Base-by-base conservation (phyloP, 2,113 vertebrate species). In the Progne subis region DNA sequence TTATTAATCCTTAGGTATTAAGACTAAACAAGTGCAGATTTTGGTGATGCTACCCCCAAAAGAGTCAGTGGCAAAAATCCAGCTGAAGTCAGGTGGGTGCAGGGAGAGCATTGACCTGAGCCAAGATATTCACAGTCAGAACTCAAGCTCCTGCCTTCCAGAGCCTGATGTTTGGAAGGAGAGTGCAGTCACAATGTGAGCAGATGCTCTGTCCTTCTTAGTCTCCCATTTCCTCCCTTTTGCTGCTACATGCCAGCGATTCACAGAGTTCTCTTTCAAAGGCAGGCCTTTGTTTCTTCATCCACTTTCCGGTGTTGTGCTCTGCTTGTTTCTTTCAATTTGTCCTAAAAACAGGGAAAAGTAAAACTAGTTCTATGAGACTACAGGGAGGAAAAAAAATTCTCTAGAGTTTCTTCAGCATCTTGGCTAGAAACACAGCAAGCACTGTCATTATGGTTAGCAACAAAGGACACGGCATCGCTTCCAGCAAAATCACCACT, bases 231-330 rank as follows among this genome's bases (percentile, higher is more conserved):
- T 96, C 90, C 88, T 86, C 82, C 52, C 56, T 68, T 86, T 83
- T 61, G 72, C 81, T 92, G 21, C 4, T 60, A 11, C 1, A 10
- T 91, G 76, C 82, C 92, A 96, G 80, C 75, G 64, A 84, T 64
- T 78, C 90, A 90, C 82, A 78, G 76, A 92, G 72, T 23, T 83
- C 70, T 90, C 81, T 96, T 96, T 96, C 87, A 95, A 80, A 94
- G 57, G 50, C 78, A 90, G 46, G 26, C 11, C 11, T 72, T 80
- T 90, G 91, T 90, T 92, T 93, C 74, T 86, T 70, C 88, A 70
- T 74, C 87, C 32, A 64, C 69, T 83, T 96, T 89, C 86, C 2
- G 2, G 46, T 67, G 74, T 86, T 84, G 39, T 85, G 77, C 57
- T 92, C 89, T 91, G 43, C 69, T 86, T 78, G 14, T 94, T 92